Conservation (phyloP, 2,797 vertebrate species). For the Caiman crocodilus region DNA sequence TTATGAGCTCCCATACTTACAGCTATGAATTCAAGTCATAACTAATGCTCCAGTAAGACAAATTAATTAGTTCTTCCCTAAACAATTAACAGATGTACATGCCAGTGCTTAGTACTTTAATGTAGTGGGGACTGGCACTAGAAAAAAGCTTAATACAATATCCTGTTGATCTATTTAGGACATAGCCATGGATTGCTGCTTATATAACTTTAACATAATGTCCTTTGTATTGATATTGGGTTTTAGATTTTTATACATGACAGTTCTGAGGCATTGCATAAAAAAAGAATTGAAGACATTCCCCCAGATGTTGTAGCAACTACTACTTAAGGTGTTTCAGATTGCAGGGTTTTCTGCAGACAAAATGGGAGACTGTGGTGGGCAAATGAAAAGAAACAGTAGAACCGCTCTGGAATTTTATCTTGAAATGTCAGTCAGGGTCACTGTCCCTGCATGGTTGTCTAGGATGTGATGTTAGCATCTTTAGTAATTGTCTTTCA, state of each 20-base stretch:
- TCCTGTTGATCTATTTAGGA: conserved; percentile 31
- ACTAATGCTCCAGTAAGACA: neutral
- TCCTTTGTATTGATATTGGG: fast-evolving
- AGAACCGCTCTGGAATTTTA: neutral
- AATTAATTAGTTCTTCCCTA: conserved; percentile 2
- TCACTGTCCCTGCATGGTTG: neutral
- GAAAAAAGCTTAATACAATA: conserved; percentile 3
- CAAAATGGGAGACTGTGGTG: conserved; percentile 3
- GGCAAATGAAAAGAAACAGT: neutral
- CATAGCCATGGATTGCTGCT: conserved; percentile 3
- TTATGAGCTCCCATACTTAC: fast-evolving
- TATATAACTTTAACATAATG: conserved; percentile 5
- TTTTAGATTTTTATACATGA: conserved; percentile 42
- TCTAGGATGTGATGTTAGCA: neutral
- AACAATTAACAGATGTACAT: neutral
- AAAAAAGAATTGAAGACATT: conserved; percentile 41
- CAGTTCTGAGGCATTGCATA: neutral
- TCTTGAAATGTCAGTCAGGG: conserved; percentile 25
- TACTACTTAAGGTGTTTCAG: neutral
- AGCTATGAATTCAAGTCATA: neutral
- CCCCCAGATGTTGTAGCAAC: neutral
- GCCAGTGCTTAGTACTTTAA: neutral
- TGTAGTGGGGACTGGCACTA: neutral
- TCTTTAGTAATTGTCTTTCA: conserved; percentile 30
- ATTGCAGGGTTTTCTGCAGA: neutral